Base-by-base conservation (phyloP, 2,888 invertebrate genomes). In the Venusia cambrica region DNA sequence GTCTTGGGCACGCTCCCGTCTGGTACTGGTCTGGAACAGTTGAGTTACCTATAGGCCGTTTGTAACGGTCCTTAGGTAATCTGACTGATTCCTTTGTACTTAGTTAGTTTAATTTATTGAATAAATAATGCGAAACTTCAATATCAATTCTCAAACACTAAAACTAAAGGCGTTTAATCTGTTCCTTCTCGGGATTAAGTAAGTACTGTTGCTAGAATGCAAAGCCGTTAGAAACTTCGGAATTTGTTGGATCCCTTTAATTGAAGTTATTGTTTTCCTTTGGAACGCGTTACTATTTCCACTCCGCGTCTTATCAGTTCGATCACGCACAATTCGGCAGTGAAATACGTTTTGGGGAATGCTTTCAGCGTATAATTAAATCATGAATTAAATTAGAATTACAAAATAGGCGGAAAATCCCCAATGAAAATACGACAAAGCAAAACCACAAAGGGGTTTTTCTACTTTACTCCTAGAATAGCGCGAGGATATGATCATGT, bases 251-350 rank as follows among this genome's bases (percentile, higher is more conserved):
- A 49, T 62, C 52, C 54, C 54, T 60, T 64, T 70, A 69, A 72
- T 73, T 73, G 65, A 51, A 62, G 56, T 62, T 68, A 66, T 69
- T 71, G 67, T 69, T 68, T 62, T 65, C 60, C 57, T 62, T 64
- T 55, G 41, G 47, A 56, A 56, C 46, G 48, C 28, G 39, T 29
- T 49, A 48, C 48, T 54, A 46, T 46, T 51, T 45, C 38, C 38
- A 43, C 41, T 42, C 29, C 33, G 36, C 33, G 38, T 47, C 49
- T 57, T 63, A 54, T 51, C 57, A 73, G 67, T 70, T 55, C 46
- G 60, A 66, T 73, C 74, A 73, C 73, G 71, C 62, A 55, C 65
- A 48, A 48, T 51, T 54, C 53, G 54, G 57, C 62, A 62, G 47
- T 57, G 59, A 64, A 68, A 64, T 60, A 63, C 59, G 56, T 57